Evolutionary conservation across 2,113 vertebrate genomes (phyloP).

Genomic region (Pagrus major): DNA sequence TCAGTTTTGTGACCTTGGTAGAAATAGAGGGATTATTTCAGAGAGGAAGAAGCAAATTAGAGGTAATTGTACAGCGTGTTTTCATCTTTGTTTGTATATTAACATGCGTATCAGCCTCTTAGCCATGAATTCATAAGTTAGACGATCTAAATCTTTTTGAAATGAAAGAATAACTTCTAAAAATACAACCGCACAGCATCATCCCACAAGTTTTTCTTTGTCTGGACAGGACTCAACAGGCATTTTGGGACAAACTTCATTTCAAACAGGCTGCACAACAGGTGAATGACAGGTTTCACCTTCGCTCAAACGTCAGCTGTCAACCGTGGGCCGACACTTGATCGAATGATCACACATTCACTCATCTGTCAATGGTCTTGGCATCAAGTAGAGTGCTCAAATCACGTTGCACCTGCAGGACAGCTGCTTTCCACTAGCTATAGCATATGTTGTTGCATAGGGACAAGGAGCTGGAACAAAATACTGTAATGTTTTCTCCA

Average conservation of each 20-base stretch:
- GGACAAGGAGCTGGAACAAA: neutral
- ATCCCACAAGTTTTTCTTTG: neutral
- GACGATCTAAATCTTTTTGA: neutral
- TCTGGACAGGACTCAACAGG: slow-evolving; percentile 1
- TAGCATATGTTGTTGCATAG: neutral
- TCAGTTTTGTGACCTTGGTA: slow-evolving; percentile 6
- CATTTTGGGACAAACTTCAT: slow-evolving; percentile 4
- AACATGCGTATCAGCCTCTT: neutral
- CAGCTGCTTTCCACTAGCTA: neutral
- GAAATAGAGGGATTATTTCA: neutral
- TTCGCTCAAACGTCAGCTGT: slow-evolving; percentile 5
- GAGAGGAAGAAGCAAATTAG: slow-evolving; percentile 3
- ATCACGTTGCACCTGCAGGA: neutral
- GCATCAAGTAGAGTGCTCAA: neutral
- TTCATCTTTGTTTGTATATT: neutral
- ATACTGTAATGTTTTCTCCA: neutral
- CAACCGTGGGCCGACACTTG: neutral
- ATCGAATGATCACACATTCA: neutral
- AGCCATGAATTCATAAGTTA: neutral
- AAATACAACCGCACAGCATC: neutral
- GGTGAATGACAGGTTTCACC: slow-evolving; percentile 15
- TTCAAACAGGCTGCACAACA: slow-evolving; percentile 8
- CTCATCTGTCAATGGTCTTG: neutral
- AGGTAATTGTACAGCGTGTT: neutral
- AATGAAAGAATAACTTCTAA: neutral